Evolutionary conservation across 2,797 vertebrate genomes (phyloP).

Genomic region (Hippocampus kuda): DNA sequence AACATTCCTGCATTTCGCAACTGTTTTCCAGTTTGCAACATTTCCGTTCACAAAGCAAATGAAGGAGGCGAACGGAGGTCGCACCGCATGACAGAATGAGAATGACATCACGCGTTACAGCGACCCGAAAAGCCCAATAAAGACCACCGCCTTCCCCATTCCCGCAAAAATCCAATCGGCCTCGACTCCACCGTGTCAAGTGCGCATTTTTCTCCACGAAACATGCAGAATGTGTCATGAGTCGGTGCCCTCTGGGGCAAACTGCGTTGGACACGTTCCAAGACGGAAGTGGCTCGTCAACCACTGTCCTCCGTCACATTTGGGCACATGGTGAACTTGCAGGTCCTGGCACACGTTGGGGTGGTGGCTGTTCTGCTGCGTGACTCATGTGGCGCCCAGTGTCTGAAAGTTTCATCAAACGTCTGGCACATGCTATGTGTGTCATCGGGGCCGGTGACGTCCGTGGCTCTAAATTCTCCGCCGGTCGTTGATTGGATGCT

Average conservation of each 20-base stretch:
- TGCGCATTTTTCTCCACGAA: slow-evolving; percentile 7
- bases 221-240: slow-evolving; percentile 23
- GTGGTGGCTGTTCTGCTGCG: slow-evolving; percentile 59
- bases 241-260: slow-evolving; percentile 36
- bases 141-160: background rate
- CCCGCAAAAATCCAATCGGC: background rate
- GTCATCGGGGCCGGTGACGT: slow-evolving; percentile 62
- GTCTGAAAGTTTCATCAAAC: slow-evolving; percentile 66
- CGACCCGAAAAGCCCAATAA: background rate
- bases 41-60: no score
- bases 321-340: slow-evolving; percentile 62
- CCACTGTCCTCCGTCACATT: slow-evolving; percentile 61
- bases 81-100: no score
- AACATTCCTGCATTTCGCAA: no score
- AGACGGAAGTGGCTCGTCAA: slow-evolving; percentile 54
- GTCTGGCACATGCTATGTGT: slow-evolving; percentile 67
- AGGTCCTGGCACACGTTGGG: slow-evolving; percentile 59
- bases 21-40: no score
- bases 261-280: slow-evolving; percentile 30
- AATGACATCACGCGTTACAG: no score
- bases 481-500: slow-evolving; percentile 49
- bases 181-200: background rate
- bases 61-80: no score
- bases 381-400: slow-evolving; percentile 65
- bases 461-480: slow-evolving; percentile 58